Conservation (phyloP, 2,888 invertebrate species). For the Hoplodrina ambigua region DNA sequence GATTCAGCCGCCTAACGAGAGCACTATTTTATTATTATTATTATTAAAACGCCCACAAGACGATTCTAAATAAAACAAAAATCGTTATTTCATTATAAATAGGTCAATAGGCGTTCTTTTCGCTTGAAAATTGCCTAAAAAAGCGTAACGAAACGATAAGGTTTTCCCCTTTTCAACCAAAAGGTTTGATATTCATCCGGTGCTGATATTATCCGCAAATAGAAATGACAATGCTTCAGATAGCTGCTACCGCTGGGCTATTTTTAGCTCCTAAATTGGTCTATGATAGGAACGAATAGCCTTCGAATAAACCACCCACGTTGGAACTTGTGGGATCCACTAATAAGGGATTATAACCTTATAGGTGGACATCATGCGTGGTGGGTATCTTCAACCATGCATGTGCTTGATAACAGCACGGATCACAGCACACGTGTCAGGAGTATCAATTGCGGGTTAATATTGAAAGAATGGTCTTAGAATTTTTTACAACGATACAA, state of each 20-base stretch:
- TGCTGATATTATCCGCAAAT: background rate
- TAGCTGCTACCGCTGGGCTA: background rate
- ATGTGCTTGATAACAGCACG: constrained; percentile 15
- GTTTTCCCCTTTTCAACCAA: background rate
- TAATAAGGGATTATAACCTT: constrained; percentile 19
- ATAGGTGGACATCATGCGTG: constrained; percentile 12
- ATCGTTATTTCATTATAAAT: too few species aligned
- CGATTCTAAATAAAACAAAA: too few species aligned
- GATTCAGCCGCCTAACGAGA: too few species aligned
- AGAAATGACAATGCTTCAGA: background rate
- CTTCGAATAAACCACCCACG: constrained; percentile 30
- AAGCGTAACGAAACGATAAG: background rate
- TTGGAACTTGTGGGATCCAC: background rate
- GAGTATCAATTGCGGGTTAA: background rate
- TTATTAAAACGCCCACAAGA: too few species aligned
- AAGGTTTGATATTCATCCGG: background rate
- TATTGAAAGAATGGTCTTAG: background rate
- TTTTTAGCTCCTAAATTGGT: constrained; percentile 30
- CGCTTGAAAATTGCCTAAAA: too few species aligned
- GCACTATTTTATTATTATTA: too few species aligned
- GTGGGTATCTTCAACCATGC: constrained; percentile 6
- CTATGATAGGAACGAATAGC: background rate
- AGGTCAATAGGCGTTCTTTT: too few species aligned
- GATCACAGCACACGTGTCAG: constrained; percentile 28
- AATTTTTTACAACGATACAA: background rate